A percentile compares a stretch with the other conserved stretches of the same genome.
Conservation (phyloP, 2,888 invertebrate genomes). For the Trachelus stipa region DNA sequence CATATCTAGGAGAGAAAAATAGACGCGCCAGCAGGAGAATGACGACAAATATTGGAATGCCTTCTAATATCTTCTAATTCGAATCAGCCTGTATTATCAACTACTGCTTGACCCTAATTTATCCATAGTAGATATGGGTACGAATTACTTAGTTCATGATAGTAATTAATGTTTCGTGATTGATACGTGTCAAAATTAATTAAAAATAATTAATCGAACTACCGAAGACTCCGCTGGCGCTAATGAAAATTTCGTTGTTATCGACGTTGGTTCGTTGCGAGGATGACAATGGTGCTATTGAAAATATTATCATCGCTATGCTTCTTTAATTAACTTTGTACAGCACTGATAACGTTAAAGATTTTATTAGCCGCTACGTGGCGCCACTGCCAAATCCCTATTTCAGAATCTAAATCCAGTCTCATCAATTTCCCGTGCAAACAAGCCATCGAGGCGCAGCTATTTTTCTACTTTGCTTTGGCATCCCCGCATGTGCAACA, state of each 20-base stretch:
- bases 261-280: neutral
- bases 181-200: neutral
- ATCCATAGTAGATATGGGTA: neutral
- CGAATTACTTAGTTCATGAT: neutral
- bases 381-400: neutral
- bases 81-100: neutral
- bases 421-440: neutral
- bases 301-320: neutral
- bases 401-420: neutral
- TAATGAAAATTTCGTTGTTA: neutral
- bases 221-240: too few species aligned
- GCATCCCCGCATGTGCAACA: neutral
- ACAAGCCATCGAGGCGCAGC: neutral
- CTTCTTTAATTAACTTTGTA: neutral
- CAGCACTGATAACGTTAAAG: neutral
- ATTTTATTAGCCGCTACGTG: neutral
- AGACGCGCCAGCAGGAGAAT: neutral
- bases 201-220: neutral
- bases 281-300: neutral
- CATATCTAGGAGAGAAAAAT: neutral
- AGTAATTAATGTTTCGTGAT: neutral
- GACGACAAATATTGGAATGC: neutral
- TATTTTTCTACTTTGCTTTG: neutral
- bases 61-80: neutral
- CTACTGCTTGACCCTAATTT: neutral